Evolutionary conservation across 2,888 invertebrate genomes (phyloP), one percentile per base, ranked within the genome.

Genomic region (Mimachlamys varia): DNA sequence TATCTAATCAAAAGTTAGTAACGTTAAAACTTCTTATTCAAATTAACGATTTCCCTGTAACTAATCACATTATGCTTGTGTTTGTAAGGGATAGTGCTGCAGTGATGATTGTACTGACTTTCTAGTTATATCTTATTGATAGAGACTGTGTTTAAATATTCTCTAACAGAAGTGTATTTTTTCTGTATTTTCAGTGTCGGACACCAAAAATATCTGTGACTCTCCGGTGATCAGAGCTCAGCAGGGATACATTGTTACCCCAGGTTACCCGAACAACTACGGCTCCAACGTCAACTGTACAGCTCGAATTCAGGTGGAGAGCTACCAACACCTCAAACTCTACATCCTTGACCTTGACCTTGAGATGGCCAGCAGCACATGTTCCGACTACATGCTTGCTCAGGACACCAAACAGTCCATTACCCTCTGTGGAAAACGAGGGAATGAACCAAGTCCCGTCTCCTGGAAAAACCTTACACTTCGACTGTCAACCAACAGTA

Each of bases 311-410:
- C 49, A 92, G 19, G 95, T 95, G 12, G 89, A 93, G 12, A 92
- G 93, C 0, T 91, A 93, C 44, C 95, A 96, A 93, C 94, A 93
- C 89, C 93, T 96, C n/a, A 93, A 93, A 53, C 93, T 96, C 33
- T 93, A 94, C 55, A 94, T 95, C 88, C 94, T 96, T 33, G 95
- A 96, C 92, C 94, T 96, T 93, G 94, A 95, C 89, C 93, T 96
- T 87, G 93, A 95, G 89, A 92, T 93, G 15, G 93, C 92, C 27
- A 94, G 94, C 12, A 94, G 94, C 62, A 94, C 93, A 62, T 96
- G 96, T 91, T 91, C 93, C 22, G 96, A 96, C 92, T 94, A 94
- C 93, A 94, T 96, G 92, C 95, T 95, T 90, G 94, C 95, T 49
- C 93, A 93, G 88, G 95, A 95, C 92, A 91, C 92, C 89, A 89